Base-by-base conservation (phyloP, 2,797 vertebrate genomes). In the Enteromius fasciolatus region DNA sequence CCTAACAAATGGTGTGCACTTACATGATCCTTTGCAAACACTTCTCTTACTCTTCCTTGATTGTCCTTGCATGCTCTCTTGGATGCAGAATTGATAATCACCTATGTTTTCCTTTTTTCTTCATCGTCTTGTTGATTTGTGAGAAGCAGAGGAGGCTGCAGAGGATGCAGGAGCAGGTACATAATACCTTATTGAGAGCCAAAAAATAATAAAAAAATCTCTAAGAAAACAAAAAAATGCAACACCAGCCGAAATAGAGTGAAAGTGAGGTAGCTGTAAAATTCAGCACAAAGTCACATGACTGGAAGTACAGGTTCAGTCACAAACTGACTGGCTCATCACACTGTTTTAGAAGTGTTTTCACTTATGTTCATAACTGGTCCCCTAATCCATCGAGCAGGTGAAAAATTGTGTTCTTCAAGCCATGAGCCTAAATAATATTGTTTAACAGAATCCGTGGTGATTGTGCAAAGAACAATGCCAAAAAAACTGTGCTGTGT, bases 131-230 rank as follows among this genome's bases (percentile, higher is more conserved):
- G 25, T 63, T 31, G 70, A 25, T 76, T 72, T 74, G 0, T 69
- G 23, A 70, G 88, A 84, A 61, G 68, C 66, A 78, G 86, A 87
- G 39, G 89, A 86, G 18, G 67, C 79, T 18, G 46, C 72, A 46
- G 77, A 52, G 18, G 87, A 89, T 48, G 83, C 74, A n/a, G 78
- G 72, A 81, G 74, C 76, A 75, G 89, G 88, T 87, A 70, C 80
- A 59, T 52, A 39, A n/a, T 54, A n/a, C 15, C 10, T 46, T 11
- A 23, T 52, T 1, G 1, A 54, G 5, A 20, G 70, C 54, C 52
- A 3, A 14, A 52, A n/a, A 14, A 6, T 36, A n/a, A 4, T 52
- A 11, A 39, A 39, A 9, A 39, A 39, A 7, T 73, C 7, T 1
- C 52, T 33, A 0, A 28, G 15, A 31, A 72, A 72, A 72, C 3